Evolutionary conservation across 2,888 invertebrate species (phyloP).

Genomic region (Heliothis peltigera): DNA sequence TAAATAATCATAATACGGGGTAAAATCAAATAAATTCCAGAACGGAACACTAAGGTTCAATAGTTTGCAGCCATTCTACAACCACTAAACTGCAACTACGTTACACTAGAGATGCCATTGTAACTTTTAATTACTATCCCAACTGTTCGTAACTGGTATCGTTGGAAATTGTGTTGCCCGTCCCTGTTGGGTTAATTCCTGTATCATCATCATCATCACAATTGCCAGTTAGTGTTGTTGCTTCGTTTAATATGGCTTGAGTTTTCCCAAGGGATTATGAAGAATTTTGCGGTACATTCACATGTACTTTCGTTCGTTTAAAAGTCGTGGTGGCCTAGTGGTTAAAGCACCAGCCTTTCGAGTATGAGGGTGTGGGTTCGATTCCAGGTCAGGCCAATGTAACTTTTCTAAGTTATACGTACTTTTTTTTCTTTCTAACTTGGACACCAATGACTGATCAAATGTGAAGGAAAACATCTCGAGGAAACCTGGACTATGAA

Average conservation of each 20-base stretch:
- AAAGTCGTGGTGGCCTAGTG: no score
- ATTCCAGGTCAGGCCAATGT: no score
- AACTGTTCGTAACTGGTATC: slow-evolving; percentile 30
- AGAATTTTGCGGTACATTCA: no score
- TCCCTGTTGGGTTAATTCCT: background rate
- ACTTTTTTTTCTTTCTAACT: no score
- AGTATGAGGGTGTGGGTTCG: no score
- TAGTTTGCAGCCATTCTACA: slow-evolving; percentile 6
- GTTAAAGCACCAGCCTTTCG: no score
- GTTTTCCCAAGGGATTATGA: no score
- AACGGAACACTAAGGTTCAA: background rate
- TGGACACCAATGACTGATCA: no score
- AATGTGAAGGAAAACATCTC: no score
- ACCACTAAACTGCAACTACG: slow-evolving; percentile 31
- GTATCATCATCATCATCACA: background rate
- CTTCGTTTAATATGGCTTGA: slow-evolving; percentile 1
- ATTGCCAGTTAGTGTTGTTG: background rate
- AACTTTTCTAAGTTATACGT: no score
- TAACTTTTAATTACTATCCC: slow-evolving; percentile 42
- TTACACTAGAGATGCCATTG: slow-evolving; percentile 21
- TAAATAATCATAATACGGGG: background rate
- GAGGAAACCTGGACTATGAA: no score
- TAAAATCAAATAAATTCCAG: slow-evolving; percentile 26
- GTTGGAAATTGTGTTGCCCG: slow-evolving; percentile 22
- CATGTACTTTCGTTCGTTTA: no score